These are phyloP conservation scores for Cabera pusaria DNA, from an alignment of 2,888 invertebrate species.

Conservation along the genomic window DNA sequence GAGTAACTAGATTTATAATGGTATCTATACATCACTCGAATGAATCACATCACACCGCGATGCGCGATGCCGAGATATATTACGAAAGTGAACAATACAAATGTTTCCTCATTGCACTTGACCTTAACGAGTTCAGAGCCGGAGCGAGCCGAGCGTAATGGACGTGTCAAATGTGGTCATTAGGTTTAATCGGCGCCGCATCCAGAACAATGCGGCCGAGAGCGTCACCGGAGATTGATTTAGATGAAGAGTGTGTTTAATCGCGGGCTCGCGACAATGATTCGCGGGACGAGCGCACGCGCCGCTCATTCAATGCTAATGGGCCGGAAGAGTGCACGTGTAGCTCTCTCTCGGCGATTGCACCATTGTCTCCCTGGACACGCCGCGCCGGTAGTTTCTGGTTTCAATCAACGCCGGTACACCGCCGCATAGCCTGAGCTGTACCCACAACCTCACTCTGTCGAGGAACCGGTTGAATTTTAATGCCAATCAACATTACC, in stretches of 20 bases:
- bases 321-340: conserved; percentile 72
- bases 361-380: conserved; percentile 61
- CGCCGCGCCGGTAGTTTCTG: conserved; percentile 46
- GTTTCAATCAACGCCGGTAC: conserved; percentile 38
- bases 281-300: conserved; percentile 64
- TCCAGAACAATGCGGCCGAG: conserved; percentile 64
- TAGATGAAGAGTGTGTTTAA: conserved; percentile 62
- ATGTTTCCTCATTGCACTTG: conserved; percentile 58
- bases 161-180: conserved; percentile 68
- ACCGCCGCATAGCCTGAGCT: neutral
- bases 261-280: conserved; percentile 63
- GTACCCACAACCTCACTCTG: too few species aligned
- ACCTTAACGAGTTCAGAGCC: conserved; percentile 49
- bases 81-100: conserved; percentile 46
- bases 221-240: conserved; percentile 63
- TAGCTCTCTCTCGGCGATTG: conserved; percentile 65
- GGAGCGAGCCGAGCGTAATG: conserved; percentile 47
- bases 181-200: conserved; percentile 63
- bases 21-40: conserved; percentile 29
- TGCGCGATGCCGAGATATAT: conserved; percentile 30
- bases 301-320: conserved; percentile 79
- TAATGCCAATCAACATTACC: conserved; percentile 15
- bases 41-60: conserved; percentile 30
- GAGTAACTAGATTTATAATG: conserved; percentile 58
- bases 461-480: conserved; percentile 12